These are phyloP conservation scores for Capitulum mitella DNA, from an alignment of 2,888 invertebrate genomes.

Conservation along the genomic window DNA sequence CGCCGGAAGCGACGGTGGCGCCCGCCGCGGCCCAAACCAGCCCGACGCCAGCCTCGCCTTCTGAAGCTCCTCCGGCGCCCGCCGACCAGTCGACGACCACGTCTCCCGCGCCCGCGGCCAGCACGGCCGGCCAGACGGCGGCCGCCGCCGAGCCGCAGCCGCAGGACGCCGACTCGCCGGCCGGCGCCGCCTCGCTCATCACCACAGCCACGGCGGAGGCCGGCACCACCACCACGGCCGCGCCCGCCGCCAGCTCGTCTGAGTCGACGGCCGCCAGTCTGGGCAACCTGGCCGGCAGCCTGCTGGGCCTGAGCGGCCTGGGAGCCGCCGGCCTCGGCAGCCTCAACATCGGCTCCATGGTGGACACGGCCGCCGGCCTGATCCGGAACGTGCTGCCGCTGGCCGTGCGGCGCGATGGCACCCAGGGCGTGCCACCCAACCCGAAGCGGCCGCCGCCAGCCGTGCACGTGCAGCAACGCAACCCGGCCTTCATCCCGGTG, in stretches of 20 bases:
- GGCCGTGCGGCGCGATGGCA: not conserved
- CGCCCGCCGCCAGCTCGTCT: not conserved
- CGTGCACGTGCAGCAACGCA: slow-evolving; percentile 29
- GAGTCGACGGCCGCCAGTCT: not conserved
- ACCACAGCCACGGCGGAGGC: not conserved
- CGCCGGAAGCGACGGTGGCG: slow-evolving; percentile 23
- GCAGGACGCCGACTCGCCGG: not conserved
- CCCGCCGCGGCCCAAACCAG: too few species aligned
- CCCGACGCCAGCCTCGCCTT: slow-evolving; percentile 27
- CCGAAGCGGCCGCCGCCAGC: not conserved
- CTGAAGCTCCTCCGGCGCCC: not conserved
- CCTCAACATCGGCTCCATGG: slow-evolving; percentile 10
- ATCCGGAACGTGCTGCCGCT: slow-evolving; percentile 14
- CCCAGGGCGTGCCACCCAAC: not conserved
- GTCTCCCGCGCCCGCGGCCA: not conserved
- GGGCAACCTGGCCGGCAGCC: slow-evolving; percentile 11
- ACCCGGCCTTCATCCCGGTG: slow-evolving; percentile 37
- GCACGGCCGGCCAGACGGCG: not conserved
- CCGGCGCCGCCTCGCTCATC: not conserved
- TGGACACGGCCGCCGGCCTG: slow-evolving; percentile 8
- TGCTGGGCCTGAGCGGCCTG: slow-evolving; percentile 9
- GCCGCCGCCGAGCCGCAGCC: not conserved
- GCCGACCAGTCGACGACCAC: not conserved
- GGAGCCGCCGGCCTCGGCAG: not conserved
- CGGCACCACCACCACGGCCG: not conserved